phyloP scores from a whole-genome alignment of 2,113 vertebrate species.

The Anhinga rufa region DNA sequence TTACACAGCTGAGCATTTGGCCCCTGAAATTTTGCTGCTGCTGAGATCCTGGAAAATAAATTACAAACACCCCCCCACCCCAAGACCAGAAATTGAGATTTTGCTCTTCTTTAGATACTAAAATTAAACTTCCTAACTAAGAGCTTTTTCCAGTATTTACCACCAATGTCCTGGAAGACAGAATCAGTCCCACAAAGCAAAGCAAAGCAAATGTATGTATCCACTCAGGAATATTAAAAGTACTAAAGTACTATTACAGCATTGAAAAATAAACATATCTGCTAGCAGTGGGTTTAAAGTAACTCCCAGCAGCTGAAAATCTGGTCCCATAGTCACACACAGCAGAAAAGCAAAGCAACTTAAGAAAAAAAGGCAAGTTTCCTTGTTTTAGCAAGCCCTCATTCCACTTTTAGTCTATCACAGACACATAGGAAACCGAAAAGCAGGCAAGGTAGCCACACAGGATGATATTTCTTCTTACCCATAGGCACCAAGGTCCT shows the following conservation, averaged over 20 bases:
- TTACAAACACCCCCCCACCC: neutral
- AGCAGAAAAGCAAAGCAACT: neutral
- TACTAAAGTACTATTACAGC: neutral
- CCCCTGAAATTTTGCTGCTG: neutral
- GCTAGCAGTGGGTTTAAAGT: neutral
- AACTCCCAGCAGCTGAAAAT: neutral
- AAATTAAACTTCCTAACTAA: neutral
- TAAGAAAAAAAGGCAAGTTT: neutral
- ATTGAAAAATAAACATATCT: neutral
- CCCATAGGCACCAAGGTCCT: conserved; percentile 35
- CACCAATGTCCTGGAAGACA: neutral
- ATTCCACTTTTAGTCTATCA: neutral
- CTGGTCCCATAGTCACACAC: neutral
- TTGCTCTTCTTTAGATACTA: neutral
- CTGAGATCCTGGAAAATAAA: neutral
- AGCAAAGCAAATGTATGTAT: neutral
- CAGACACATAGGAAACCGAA: neutral
- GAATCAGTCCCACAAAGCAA: neutral
- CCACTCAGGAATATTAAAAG: neutral
- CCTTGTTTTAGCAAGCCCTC: neutral
- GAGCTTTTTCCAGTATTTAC: neutral
- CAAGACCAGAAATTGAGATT: neutral
- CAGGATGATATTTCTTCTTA: conserved; percentile 53
- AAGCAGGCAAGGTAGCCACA: neutral
- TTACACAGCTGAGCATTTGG: neutral